Base-by-base conservation (phyloP, 2,797 vertebrate species). In the Sciurus carolinensis region DNA sequence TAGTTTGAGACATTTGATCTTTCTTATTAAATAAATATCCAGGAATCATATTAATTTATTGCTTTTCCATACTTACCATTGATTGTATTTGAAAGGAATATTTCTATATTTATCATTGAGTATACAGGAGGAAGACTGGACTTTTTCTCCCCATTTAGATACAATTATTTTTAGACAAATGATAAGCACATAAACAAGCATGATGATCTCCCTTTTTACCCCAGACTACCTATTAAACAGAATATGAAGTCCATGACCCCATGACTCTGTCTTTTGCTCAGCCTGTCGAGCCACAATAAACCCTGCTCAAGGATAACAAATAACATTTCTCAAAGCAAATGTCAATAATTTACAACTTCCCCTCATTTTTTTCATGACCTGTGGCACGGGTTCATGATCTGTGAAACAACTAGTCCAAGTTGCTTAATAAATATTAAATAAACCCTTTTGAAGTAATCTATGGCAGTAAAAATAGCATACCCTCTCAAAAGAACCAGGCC, bases 381-480 rank as follows among this genome's bases (percentile, higher is more conserved):
- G 6, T 73, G 39, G 79, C 26, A 93, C 52, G 79, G 30, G 39
- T 82, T 91, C 20, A 22, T 66, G 72, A 90, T 69, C 11, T 39
- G 24, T 54, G 33, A 82, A 87, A 91, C 73, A 91, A 52, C 14
- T 36, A 66, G 22, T 47, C 17, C 59, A 77, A 96, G 72, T 87
- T 66, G 67, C 39, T 39, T 94, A 83, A 77, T 92, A 95, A 91
- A 89, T 90, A 92, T 82, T 80, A 82, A 95, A 91, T 44, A 86
- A 90, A 47, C 18, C 18, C 54, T 87, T 33, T 76, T 44, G 57
- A 92, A 76, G 39, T 12, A 77, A 18, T 26, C 14, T 33, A 17
- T 10, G 18, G 18, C 1, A 22, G 3, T 10, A 13, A 86, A 86
- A 95, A 83, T 1, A 79, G 59, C 47, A 87, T 11, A 33, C 20